Percentiles rank a stretch among this genome's conserved stretches.
These are phyloP conservation scores for Trachurus trachurus DNA, from an alignment of 2,797 vertebrate genomes.

Conservation along the genomic window DNA sequence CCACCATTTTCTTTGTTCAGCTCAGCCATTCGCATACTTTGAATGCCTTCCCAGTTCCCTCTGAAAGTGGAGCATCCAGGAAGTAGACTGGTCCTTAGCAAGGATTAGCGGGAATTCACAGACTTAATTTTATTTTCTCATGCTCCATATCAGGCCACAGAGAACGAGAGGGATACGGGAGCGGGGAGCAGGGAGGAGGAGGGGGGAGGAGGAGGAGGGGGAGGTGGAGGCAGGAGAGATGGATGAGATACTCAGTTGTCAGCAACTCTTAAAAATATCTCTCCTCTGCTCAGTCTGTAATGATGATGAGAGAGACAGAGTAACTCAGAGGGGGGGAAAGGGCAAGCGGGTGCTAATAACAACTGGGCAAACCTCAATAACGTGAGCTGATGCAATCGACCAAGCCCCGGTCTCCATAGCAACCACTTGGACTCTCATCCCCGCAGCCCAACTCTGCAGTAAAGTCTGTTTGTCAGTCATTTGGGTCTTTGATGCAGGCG, in stretches of 20 bases:
- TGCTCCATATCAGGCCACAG: conserved; percentile 73
- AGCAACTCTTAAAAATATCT: conserved; percentile 67
- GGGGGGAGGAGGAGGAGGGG: conserved; percentile 2
- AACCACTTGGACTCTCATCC: conserved; percentile 57
- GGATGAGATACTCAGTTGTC: conserved; percentile 44
- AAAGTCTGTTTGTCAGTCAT: conserved; percentile 54
- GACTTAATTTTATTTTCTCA: conserved; percentile 69
- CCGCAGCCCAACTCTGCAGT: conserved; percentile 48
- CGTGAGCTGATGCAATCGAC: conserved; percentile 61
- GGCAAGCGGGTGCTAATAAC: conserved; percentile 64
- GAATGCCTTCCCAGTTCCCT: conserved; percentile 36
- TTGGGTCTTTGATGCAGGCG: conserved; percentile 61
- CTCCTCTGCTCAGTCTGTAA: conserved; percentile 61
- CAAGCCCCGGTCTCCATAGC: conserved; percentile 70
- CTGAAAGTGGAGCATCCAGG: conserved; percentile 57
- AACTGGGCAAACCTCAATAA: conserved; percentile 68
- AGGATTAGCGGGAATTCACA: conserved; percentile 69
- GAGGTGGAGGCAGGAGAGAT: conserved; percentile 9
- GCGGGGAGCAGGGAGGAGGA: background rate
- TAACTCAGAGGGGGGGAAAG: conserved; percentile 28
- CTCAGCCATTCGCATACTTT: conserved; percentile 45
- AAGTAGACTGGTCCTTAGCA: conserved; percentile 58
- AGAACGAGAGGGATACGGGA: conserved; percentile 53
- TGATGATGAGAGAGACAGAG: conserved; percentile 58
- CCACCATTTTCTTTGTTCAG: conserved; percentile 46